phyloP scores from a whole-genome alignment of 1,140 invertebrate genomes.

The Lethrus apterus region DNA sequence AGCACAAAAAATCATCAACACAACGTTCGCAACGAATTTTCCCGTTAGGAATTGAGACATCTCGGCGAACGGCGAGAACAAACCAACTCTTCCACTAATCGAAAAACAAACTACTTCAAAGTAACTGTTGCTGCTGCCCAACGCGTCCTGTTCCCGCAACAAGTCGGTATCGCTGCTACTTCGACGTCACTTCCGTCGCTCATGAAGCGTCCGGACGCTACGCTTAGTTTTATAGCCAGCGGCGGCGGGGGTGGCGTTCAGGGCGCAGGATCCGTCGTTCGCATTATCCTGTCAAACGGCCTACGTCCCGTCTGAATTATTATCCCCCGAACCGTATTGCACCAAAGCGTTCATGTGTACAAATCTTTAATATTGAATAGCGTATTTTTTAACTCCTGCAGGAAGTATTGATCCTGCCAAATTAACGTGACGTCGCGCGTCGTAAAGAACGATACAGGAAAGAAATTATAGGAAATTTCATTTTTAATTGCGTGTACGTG shows the following conservation, averaged over 20 bases:
- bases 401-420: neutral
- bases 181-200: slow-evolving; percentile 9
- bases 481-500: too few species aligned
- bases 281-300: too few species aligned
- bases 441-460: neutral
- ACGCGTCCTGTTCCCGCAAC: slow-evolving; percentile 2
- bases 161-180: slow-evolving; percentile 7
- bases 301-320: too few species aligned
- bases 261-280: slow-evolving; percentile 4
- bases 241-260: slow-evolving; percentile 2
- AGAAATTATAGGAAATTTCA: neutral
- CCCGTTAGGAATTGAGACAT: too few species aligned
- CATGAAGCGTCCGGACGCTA: slow-evolving; percentile 1
- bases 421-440: neutral
- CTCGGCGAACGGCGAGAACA: neutral
- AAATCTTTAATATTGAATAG: too few species aligned
- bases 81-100: too few species aligned
- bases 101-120: neutral
- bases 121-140: slow-evolving; percentile 7
- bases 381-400: too few species aligned
- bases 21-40: too few species aligned
- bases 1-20: neutral
- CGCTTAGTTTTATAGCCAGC: slow-evolving; percentile 9
- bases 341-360: too few species aligned
- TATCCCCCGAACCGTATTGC: too few species aligned